Percentiles rank a stretch among this genome's conserved stretches.
Conservation (phyloP, 2,797 vertebrate species). For the Picus viridis region DNA sequence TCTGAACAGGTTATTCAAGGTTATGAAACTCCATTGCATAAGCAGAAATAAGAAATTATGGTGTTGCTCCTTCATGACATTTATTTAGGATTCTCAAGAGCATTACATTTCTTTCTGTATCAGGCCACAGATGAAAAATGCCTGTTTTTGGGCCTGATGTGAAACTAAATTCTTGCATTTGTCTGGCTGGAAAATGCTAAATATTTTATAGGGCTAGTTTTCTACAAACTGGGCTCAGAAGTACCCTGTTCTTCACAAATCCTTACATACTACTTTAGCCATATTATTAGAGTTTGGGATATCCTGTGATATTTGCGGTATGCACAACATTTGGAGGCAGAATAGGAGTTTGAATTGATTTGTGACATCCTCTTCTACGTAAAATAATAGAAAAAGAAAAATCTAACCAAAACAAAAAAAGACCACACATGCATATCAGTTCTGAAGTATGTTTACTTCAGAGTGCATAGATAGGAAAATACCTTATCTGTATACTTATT, state of each 20-base stretch:
- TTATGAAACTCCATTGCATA: slow-evolving; percentile 43
- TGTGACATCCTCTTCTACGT: neutral
- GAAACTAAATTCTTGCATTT: neutral
- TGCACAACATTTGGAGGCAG: neutral
- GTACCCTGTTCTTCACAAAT: neutral
- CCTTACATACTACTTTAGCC: neutral
- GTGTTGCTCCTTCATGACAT: neutral
- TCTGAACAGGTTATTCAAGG: slow-evolving; percentile 43
- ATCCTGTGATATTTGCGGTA: neutral
- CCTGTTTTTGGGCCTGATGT: neutral
- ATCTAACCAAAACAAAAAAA: neutral
- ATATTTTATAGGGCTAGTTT: neutral
- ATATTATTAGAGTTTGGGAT: neutral
- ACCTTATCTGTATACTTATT: neutral
- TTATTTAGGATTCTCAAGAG: slow-evolving; percentile 36
- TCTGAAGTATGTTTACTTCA: neutral
- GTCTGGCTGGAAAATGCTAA: neutral
- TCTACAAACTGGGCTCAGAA: neutral
- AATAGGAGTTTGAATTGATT: neutral
- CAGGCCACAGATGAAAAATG: neutral
- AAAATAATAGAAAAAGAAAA: neutral
- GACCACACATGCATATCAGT: rapidly evolving
- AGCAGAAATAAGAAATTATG: slow-evolving; percentile 39
- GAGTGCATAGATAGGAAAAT: neutral
- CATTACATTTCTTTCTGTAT: neutral